Percentiles rank a stretch among this genome's conserved stretches.
These are phyloP conservation scores for Rhingia campestris DNA, from an alignment of 2,888 invertebrate genomes.

Conservation along the genomic window DNA sequence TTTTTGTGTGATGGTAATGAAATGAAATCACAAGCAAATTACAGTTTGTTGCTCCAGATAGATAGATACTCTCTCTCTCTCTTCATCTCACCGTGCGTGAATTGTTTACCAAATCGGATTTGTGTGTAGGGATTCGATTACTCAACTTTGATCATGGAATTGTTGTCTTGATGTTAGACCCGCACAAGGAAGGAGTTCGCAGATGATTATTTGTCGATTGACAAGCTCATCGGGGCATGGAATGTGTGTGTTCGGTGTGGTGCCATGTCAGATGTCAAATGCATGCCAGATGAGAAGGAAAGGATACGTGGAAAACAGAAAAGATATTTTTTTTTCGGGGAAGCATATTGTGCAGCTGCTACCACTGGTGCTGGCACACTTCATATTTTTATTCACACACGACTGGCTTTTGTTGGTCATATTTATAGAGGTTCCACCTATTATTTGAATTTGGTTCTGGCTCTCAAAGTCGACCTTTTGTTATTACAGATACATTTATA, in stretches of 20 bases:
- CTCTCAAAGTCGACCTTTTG: constrained; percentile 12
- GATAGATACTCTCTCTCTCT: no score
- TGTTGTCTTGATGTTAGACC: constrained; percentile 15
- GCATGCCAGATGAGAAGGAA: constrained; percentile 31
- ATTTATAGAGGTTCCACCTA: constrained; percentile 36
- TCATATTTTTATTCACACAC: constrained; percentile 56
- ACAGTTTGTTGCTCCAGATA: constrained; percentile 65
- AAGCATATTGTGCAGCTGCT: constrained; percentile 34
- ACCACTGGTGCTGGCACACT: constrained; percentile 27
- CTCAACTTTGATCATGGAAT: neutral
- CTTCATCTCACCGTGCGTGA: constrained; percentile 24
- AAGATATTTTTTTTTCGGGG: constrained; percentile 20
- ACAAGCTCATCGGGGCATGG: constrained; percentile 25
- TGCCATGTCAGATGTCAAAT: constrained; percentile 44
- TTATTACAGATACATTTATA: constrained; percentile 32
- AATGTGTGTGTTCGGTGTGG: neutral
- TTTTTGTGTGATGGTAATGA: constrained; percentile 1
- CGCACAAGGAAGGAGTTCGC: neutral
- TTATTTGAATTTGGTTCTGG: constrained; percentile 6
- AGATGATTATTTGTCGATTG: constrained; percentile 32
- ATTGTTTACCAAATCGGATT: constrained; percentile 55
- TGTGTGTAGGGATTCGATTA: constrained; percentile 17
- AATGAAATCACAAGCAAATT: constrained; percentile 44
- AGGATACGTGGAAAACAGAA: constrained; percentile 23
- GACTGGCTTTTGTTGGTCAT: constrained; percentile 39